Evolutionary conservation across 1,140 invertebrate species (phyloP).

Genomic region (Pararge aegeria): DNA sequence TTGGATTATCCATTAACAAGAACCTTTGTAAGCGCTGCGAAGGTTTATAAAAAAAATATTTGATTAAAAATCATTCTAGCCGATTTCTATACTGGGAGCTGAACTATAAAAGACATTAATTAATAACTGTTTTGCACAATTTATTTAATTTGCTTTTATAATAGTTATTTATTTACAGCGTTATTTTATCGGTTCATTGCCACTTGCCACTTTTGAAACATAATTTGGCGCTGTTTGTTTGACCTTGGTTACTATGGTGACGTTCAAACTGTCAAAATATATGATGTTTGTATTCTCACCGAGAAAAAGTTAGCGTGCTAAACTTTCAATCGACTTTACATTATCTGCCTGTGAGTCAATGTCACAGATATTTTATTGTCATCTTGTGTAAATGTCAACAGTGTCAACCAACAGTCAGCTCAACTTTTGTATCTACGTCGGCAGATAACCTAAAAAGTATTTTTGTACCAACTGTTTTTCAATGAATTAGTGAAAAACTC

Average conservation of each 20-base stretch:
- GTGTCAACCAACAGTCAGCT: no score
- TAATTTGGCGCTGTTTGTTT: conserved; percentile 73
- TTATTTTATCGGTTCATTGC: conserved; percentile 40
- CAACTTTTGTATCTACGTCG: no score
- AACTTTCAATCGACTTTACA: no score
- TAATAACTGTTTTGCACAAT: background rate
- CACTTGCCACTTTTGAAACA: conserved; percentile 72
- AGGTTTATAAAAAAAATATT: conserved; percentile 13
- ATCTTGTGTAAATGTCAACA: no score
- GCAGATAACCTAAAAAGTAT: conserved; percentile 34
- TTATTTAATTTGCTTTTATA: background rate
- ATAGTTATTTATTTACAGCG: conserved; percentile 7
- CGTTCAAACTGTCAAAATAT: background rate
- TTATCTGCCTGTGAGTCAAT: no score
- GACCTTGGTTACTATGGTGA: conserved; percentile 67
- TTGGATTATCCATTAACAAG: background rate
- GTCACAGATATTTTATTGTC: no score
- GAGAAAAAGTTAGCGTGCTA: no score
- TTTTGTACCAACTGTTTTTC: background rate
- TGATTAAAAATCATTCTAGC: background rate
- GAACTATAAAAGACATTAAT: background rate
- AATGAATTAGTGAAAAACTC: background rate
- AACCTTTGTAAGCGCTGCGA: conserved; percentile 6
- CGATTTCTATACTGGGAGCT: background rate
- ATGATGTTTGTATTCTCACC: no score